phyloP scores from a whole-genome alignment of 1,140 invertebrate species.

The Bombyx mandarina region DNA sequence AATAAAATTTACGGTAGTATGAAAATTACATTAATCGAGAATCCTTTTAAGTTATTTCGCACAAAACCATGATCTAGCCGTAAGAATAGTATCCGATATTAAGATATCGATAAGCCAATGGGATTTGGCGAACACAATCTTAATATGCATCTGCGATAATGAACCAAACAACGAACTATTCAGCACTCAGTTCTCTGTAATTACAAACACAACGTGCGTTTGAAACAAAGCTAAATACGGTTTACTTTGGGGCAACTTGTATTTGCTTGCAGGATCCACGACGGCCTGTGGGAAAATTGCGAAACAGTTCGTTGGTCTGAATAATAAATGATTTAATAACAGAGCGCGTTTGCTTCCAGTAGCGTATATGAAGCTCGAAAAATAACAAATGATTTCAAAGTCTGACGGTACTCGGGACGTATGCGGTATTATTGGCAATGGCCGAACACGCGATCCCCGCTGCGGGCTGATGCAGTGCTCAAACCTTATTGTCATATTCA shows the following conservation, averaged over 20 bases:
- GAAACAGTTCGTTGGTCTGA: slow-evolving; percentile 63
- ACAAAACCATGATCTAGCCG: too few species aligned
- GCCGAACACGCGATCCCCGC: slow-evolving; percentile 27
- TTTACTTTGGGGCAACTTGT: not conserved
- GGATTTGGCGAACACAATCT: not conserved
- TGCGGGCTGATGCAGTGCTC: slow-evolving; percentile 12
- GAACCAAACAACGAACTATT: not conserved
- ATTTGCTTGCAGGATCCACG: slow-evolving; percentile 13
- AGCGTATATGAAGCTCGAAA: slow-evolving; percentile 51
- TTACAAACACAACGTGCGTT: not conserved
- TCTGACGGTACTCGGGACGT: slow-evolving; percentile 28
- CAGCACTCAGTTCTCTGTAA: not conserved
- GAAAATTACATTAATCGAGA: too few species aligned
- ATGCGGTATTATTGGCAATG: slow-evolving; percentile 4
- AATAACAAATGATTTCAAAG: slow-evolving; percentile 64
- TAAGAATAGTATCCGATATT: too few species aligned
- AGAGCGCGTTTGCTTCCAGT: slow-evolving; percentile 55
- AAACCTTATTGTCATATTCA: not conserved
- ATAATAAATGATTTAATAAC: slow-evolving; percentile 71
- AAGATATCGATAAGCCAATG: too few species aligned
- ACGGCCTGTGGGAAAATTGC: slow-evolving; percentile 57
- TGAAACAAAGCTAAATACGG: slow-evolving; percentile 13
- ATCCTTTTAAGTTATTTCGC: too few species aligned
- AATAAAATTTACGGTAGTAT: too few species aligned
- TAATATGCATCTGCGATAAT: not conserved